A percentile compares a stretch with the other conserved stretches of the same genome.
phyloP scores from a whole-genome alignment of 1,140 invertebrate species.

The Drosophila insularis region DNA sequence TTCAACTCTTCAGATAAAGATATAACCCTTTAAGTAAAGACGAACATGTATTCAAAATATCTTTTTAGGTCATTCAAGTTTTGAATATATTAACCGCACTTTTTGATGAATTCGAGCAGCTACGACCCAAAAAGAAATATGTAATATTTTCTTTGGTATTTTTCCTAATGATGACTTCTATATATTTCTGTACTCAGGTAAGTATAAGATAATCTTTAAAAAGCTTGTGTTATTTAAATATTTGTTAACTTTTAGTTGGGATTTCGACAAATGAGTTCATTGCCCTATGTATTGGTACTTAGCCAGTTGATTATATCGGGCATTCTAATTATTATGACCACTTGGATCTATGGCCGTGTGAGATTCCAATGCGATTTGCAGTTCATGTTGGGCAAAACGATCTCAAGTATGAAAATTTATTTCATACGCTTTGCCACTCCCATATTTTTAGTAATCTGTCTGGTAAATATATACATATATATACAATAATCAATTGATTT shows the following conservation, averaged over 20 bases:
- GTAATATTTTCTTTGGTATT: conserved; percentile 49
- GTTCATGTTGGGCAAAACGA: conserved; percentile 90
- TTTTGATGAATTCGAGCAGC: conserved; percentile 73
- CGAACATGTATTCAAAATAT: no score
- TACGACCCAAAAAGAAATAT: conserved; percentile 51
- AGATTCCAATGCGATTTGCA: conserved; percentile 89
- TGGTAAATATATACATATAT: conserved; percentile 43
- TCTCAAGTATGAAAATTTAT: conserved; percentile 83
- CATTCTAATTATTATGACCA: conserved; percentile 87
- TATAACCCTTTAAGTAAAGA: no score
- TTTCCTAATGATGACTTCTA: conserved; percentile 45
- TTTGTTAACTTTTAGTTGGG: conserved; percentile 45
- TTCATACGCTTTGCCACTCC: conserved; percentile 73
- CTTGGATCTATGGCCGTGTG: conserved; percentile 90
- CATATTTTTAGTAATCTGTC: conserved; percentile 50
- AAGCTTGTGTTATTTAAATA: not conserved
- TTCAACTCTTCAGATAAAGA: no score
- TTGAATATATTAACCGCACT: conserved; percentile 66
- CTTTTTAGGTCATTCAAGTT: conserved; percentile 64
- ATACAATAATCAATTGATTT: not conserved
- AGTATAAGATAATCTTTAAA: not conserved
- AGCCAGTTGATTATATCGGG: conserved; percentile 89
- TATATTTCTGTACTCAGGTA: conserved; percentile 77
- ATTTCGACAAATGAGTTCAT: conserved; percentile 55
- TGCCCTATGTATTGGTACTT: conserved; percentile 87